Conservation (phyloP, 2,888 invertebrate genomes). For the Drosophila neotestacea region DNA sequence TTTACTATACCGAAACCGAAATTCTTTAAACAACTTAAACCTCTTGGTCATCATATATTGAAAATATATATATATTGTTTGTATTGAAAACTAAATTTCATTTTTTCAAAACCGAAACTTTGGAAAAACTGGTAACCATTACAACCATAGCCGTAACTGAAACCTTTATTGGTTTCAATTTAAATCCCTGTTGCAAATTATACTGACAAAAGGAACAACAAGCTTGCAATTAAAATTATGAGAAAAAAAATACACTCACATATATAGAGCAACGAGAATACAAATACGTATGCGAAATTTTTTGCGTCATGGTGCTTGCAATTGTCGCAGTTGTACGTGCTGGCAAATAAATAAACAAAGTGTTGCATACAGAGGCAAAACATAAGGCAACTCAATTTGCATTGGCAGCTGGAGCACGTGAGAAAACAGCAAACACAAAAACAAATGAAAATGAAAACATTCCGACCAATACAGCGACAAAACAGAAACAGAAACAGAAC, state of each 20-base stretch:
- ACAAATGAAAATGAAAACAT: slow-evolving; percentile 32
- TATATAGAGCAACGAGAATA: neutral
- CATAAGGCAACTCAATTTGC: slow-evolving; percentile 67
- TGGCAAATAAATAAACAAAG: slow-evolving; percentile 67
- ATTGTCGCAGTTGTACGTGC: slow-evolving; percentile 63
- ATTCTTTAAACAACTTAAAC: too few species aligned
- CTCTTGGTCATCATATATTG: too few species aligned
- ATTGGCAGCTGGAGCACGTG: slow-evolving; percentile 67
- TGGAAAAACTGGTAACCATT: too few species aligned
- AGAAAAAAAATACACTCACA: neutral
- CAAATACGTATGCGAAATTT: slow-evolving; percentile 5
- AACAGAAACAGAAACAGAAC: slow-evolving; percentile 5
- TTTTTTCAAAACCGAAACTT: too few species aligned
- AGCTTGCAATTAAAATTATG: slow-evolving; percentile 23
- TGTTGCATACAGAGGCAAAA: slow-evolving; percentile 27
- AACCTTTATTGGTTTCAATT: too few species aligned
- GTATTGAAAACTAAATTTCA: too few species aligned
- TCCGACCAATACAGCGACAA: slow-evolving; percentile 23
- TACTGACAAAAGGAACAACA: neutral
- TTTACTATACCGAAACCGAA: too few species aligned
- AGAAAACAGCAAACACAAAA: slow-evolving; percentile 54
- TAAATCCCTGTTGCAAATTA: neutral
- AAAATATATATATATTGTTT: too few species aligned
- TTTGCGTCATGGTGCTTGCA: slow-evolving; percentile 47
- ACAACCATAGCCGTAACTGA: too few species aligned